Base-by-base conservation (phyloP, 2,113 vertebrate species). In the Cromileptes altivelis region DNA sequence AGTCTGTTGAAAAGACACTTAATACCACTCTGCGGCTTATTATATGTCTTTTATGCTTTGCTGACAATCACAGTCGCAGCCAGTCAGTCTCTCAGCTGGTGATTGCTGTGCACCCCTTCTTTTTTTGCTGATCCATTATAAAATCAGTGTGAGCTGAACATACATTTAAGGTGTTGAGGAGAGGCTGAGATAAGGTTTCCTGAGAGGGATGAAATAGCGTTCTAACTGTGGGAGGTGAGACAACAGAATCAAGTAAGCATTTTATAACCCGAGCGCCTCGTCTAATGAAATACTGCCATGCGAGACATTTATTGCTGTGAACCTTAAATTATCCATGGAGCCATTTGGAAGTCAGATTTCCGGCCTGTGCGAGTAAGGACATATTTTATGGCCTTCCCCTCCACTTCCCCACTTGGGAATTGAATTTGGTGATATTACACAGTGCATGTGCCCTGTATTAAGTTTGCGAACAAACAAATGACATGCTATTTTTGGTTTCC, bases 251-350 rank as follows among this genome's bases (percentile, higher is more conserved):
- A 85, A 88, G 85, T 67, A 57, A 90, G 76, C 71, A 42, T 79
- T 92, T 92, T 77, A 90, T 85, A 88, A 88, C 78, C 79, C 10
- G 13, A 81, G 87, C 42, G 19, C 78, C 56, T 90, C 18, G 2
- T 45, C 40, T 68, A 80, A 89, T 93, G 86, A 94, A 93, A 93
- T 91, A 91, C 80, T 45, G 78, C 81, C 86, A 77, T 62, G 63
- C 60, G 65, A 88, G 84, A 87, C 87, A 73, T 91, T 93, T 92
- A 94, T 84, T 86, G 88, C 85, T 53, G 37, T 18, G 61, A 90
- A 91, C 69, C 70, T 84, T 89, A 91, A 91, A 93, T 93, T 86
- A 93, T 73, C 88, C 68, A 80, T n/a, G 70, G 49, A 90, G 82
- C 57, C 69, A 68, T 87, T 88, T 89, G 79, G 84, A 91, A 93